Evolutionary conservation across 2,113 vertebrate genomes (phyloP).

Genomic region (Ammodytes marinus): DNA sequence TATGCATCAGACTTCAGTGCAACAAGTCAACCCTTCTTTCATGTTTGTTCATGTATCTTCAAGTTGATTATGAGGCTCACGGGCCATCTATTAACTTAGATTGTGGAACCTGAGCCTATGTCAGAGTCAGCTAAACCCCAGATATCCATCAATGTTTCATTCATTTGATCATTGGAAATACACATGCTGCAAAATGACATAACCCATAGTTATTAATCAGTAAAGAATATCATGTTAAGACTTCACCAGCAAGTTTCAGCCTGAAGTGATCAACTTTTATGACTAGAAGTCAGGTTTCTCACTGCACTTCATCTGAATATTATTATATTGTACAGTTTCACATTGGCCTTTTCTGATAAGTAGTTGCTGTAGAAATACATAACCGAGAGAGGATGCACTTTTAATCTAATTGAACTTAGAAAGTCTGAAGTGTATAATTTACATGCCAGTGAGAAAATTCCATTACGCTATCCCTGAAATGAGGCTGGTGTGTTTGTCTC

Average conservation of each 20-base stretch:
- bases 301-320: neutral
- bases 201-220: conserved; percentile 3
- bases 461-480: conserved; percentile 51
- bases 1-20: conserved; percentile 12
- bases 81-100: neutral
- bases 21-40: neutral
- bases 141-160: conserved; percentile 1
- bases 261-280: conserved; percentile 19
- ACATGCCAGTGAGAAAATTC: conserved; percentile 61
- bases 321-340: neutral
- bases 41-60: conserved; percentile 2
- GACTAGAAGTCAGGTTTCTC: neutral
- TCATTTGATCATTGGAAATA: conserved; percentile 3
- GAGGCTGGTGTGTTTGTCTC: conserved; percentile 62
- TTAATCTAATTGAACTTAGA: conserved; percentile 32
- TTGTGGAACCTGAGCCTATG: neutral
- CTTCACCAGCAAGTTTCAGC: neutral
- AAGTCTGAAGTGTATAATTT: conserved; percentile 36
- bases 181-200: conserved; percentile 3
- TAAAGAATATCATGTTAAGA: neutral
- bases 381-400: neutral
- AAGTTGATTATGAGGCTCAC: neutral
- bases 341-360: neutral
- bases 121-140: neutral
- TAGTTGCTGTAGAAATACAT: neutral